These are phyloP conservation scores for Xestia sexstrigata DNA, from an alignment of 2,888 invertebrate species.

Conservation along the genomic window DNA sequence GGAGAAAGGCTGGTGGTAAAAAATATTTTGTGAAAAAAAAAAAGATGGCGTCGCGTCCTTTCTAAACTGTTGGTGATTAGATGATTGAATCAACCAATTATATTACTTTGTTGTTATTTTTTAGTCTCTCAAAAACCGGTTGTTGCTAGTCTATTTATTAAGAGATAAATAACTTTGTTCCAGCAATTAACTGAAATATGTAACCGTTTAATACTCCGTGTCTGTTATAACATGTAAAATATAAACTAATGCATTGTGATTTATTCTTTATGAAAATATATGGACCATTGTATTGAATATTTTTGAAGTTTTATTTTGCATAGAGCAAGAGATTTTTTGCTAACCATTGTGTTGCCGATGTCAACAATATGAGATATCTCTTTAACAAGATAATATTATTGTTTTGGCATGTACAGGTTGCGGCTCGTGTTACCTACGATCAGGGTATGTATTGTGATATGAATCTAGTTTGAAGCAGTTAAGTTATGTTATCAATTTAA, in stretches of 20 bases:
- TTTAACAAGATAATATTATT: not conserved
- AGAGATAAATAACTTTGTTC: conserved; percentile 44
- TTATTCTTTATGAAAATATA: conserved; percentile 88
- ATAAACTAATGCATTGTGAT: conserved; percentile 87
- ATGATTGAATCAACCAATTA: not conserved
- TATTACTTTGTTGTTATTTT: not conserved
- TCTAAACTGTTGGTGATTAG: not conserved
- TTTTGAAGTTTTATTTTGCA: conserved; percentile 70
- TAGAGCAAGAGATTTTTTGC: not conserved
- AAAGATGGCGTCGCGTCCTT: not conserved
- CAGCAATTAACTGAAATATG: conserved; percentile 61
- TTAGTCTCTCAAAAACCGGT: conserved; percentile 24
- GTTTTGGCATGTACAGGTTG: not conserved
- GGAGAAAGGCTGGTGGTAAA: not conserved
- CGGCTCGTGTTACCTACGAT: not conserved
- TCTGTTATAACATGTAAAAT: conserved; percentile 80
- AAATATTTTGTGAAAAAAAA: not conserved
- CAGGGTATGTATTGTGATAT: not conserved
- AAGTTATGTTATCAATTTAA: not conserved
- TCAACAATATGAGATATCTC: not conserved
- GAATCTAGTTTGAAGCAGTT: conserved; percentile 2
- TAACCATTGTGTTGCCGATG: not conserved
- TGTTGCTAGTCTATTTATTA: conserved; percentile 30
- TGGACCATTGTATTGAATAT: conserved; percentile 87
- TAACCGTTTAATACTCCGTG: conserved; percentile 81